Evolutionary conservation across 2,113 vertebrate species (phyloP), one percentile per base, ranked within the genome.

Genomic region (Cyphomyrus discorhynchus): DNA sequence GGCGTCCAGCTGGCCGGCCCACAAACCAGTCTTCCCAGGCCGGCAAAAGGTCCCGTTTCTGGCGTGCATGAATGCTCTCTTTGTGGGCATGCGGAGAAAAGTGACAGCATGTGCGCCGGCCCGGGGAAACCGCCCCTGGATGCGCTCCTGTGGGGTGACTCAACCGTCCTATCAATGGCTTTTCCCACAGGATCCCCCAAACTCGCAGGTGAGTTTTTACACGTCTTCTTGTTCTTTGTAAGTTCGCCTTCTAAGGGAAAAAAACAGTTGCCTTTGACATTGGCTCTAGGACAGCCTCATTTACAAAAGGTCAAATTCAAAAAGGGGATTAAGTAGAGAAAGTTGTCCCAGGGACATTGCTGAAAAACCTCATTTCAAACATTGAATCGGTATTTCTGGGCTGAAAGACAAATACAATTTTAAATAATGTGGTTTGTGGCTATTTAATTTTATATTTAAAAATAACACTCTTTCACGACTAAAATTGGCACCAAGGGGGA

Each of bases 31-130:
- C 50, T 49, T 89, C 90, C 90, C 87, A 86, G 87, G 80, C 66
- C 77, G 70, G 8, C 45, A 1, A 80, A 50, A 89, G 77, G 88
- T 89, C 86, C 84, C 35, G 31, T 31, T n/a, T 19, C 50, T 77
- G 53, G 89, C 45, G 27, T 49, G 45, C 62, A 87, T 92, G 88
- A 92, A 92, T 91, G 88, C 47, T 6, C 77, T 88, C 90, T 88
- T 92, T 92, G 90, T 92, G 89, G 47, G 10, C 11, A 42, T 21
- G 52, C 52, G 66, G 82, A 46, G 45, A 74, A 49, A 56, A 89
- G 82, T 27, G 62, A 82, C 77, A 86, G 88, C 88, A 89, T 89
- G 77, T 45, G 87, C 83, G 70, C 80, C n/a, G 24, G 21, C 46
- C 27, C 56, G 21, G 62, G 56, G 62, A 74, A 74, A 1, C 42